These are phyloP conservation scores for Babyrousa celebensis DNA, from an alignment of 2,797 vertebrate genomes.

Conservation along the genomic window DNA sequence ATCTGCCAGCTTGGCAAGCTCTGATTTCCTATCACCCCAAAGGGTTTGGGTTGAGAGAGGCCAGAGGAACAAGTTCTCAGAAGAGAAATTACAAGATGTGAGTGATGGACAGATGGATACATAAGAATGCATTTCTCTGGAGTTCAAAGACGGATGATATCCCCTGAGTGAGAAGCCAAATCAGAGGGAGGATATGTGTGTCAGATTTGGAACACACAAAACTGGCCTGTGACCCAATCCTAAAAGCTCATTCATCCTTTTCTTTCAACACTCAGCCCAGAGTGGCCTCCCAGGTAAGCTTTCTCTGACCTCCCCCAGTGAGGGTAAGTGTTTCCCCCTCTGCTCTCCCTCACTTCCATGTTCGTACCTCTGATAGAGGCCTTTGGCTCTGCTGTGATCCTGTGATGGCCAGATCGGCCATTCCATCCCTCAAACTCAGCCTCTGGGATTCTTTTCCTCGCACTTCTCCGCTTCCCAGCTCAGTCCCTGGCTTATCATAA, in stretches of 20 bases:
- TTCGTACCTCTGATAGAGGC: not conserved
- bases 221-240: not conserved
- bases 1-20: not conserved
- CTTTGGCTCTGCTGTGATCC: not conserved
- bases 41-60: not conserved
- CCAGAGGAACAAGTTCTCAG: slow-evolving; percentile 10
- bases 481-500: not conserved
- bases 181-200: not conserved
- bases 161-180: slow-evolving; percentile 1
- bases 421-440: slow-evolving; percentile 10
- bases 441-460: slow-evolving; percentile 46
- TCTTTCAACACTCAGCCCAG: slow-evolving; percentile 70
- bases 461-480: slow-evolving; percentile 1
- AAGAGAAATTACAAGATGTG: not conserved
- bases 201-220: slow-evolving; percentile 4
- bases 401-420: not conserved
- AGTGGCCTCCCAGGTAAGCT: not conserved
- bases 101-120: not conserved
- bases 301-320: slow-evolving; percentile 38
- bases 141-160: not conserved
- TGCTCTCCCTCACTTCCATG: not conserved
- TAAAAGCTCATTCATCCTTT: slow-evolving; percentile 7
- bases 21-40: not conserved
- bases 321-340: slow-evolving; percentile 25
- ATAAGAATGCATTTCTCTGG: not conserved